phyloP scores from a whole-genome alignment of 2,888 invertebrate species.

The Proisotoma minuta region DNA sequence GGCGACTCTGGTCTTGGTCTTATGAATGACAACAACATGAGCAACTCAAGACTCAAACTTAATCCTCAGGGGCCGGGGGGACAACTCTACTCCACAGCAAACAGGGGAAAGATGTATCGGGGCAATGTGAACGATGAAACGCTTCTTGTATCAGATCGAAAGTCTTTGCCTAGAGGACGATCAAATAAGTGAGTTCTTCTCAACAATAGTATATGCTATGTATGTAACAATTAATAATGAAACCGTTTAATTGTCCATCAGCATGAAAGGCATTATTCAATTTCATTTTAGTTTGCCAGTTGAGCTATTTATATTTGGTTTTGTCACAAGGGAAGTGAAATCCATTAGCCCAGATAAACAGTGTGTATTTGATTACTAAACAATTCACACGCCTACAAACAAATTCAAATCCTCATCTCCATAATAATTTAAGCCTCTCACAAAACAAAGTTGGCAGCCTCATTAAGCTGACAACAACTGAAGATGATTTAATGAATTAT shows the following conservation, averaged over 20 bases:
- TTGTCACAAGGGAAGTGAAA: not conserved
- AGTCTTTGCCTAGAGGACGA: conserved; percentile 36
- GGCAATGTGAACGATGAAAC: conserved; percentile 41
- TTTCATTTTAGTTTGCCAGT: too few species aligned
- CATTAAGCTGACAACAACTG: too few species aligned
- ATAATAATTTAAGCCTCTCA: too few species aligned
- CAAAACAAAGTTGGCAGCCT: too few species aligned
- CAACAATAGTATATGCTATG: too few species aligned
- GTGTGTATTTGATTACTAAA: not conserved
- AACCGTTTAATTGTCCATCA: too few species aligned
- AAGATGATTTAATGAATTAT: too few species aligned
- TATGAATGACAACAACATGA: conserved; percentile 9
- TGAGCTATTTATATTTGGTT: too few species aligned
- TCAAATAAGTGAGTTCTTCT: too few species aligned
- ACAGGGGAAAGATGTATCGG: not conserved
- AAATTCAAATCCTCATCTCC: too few species aligned
- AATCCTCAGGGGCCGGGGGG: conserved; percentile 15
- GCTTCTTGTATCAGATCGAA: conserved; percentile 38
- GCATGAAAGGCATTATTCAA: too few species aligned
- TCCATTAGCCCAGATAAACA: not conserved
- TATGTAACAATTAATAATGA: too few species aligned
- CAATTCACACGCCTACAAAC: not conserved
- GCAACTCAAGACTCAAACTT: conserved; percentile 20
- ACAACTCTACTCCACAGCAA: conserved; percentile 10
- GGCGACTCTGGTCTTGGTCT: conserved; percentile 17